A percentile compares a stretch with the other conserved stretches of the same genome.
phyloP scores from a whole-genome alignment of 2,113 vertebrate species.

The Lepisosteus oculatus region DNA sequence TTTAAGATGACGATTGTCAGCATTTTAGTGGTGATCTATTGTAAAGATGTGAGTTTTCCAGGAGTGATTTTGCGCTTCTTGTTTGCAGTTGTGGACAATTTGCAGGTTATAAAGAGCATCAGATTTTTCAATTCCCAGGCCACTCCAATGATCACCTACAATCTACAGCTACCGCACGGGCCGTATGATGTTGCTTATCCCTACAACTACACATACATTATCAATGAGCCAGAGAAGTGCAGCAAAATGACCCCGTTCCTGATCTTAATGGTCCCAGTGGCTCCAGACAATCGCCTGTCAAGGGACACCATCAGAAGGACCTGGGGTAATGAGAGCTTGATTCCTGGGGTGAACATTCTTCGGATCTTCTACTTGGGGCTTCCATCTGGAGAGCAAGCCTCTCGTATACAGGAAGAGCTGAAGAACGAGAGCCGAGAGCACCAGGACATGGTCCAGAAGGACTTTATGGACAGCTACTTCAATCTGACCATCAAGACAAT shows the following conservation, averaged over 20 bases:
- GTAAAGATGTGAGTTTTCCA: too few relatives aligned
- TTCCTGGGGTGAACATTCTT: slow-evolving; percentile 33
- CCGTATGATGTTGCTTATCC: slow-evolving; percentile 45
- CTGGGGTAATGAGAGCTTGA: slow-evolving; percentile 38
- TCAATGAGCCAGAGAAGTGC: slow-evolving; percentile 57
- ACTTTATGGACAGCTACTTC: slow-evolving; percentile 73
- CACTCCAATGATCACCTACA: too few relatives aligned
- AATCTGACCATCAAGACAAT: slow-evolving; percentile 78
- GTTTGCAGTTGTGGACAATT: too few relatives aligned
- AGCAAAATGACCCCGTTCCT: slow-evolving; percentile 51
- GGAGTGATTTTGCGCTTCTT: too few relatives aligned
- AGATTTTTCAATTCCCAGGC: too few relatives aligned
- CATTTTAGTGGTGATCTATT: too few relatives aligned
- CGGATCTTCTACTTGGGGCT: slow-evolving; percentile 63
- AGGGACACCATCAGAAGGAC: slow-evolving; percentile 45
- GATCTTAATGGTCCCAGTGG: slow-evolving; percentile 59
- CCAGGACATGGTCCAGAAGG: slow-evolving; percentile 69
- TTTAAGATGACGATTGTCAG: too few relatives aligned
- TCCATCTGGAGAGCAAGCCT: not conserved
- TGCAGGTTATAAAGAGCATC: too few relatives aligned
- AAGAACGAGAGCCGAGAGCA: slow-evolving; percentile 50
- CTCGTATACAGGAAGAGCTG: slow-evolving; percentile 25
- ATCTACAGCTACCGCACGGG: not conserved
- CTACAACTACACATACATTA: slow-evolving; percentile 51
- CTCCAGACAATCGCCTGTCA: slow-evolving; percentile 14